phyloP scores from a whole-genome alignment of 2,888 invertebrate genomes.

The Morpho achilles region DNA sequence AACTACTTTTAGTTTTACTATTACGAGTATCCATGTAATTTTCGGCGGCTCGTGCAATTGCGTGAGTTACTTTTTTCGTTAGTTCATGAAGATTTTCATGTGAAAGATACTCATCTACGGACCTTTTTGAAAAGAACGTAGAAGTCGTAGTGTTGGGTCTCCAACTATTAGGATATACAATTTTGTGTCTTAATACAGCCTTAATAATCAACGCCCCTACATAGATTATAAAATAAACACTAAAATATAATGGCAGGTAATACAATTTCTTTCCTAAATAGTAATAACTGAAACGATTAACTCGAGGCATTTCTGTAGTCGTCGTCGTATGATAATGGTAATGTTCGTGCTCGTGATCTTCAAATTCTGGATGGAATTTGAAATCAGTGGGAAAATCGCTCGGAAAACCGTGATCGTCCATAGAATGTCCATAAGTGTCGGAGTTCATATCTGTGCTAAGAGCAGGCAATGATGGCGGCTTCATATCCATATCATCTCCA shows the following conservation, averaged over 20 bases:
- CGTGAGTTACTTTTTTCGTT: slow-evolving; percentile 65
- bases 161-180: slow-evolving; percentile 80
- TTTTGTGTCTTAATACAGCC: slow-evolving; percentile 86
- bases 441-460: slow-evolving; percentile 39
- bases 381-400: slow-evolving; percentile 68
- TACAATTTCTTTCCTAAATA: slow-evolving; percentile 86
- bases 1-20: slow-evolving; percentile 24
- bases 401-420: slow-evolving; percentile 63
- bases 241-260: slow-evolving; percentile 87
- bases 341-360: slow-evolving; percentile 53
- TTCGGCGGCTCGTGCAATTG: slow-evolving; percentile 60
- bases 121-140: slow-evolving; percentile 63
- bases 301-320: slow-evolving; percentile 76
- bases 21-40: slow-evolving; percentile 45
- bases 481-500: slow-evolving; percentile 47
- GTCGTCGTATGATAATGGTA: slow-evolving; percentile 59
- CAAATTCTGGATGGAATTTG: slow-evolving; percentile 64
- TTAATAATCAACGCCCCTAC: slow-evolving; percentile 85
- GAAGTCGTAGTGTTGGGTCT: slow-evolving; percentile 61
- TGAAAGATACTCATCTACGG: slow-evolving; percentile 65
- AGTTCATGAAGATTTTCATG: slow-evolving; percentile 71
- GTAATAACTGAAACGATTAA: slow-evolving; percentile 85
- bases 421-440: slow-evolving; percentile 38
- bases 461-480: slow-evolving; percentile 47
- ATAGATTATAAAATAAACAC: slow-evolving; percentile 84